A percentile compares a stretch with the other conserved stretches of the same genome.
These are phyloP conservation scores for Notodonta ziczac DNA, from an alignment of 2,888 invertebrate genomes.

Conservation along the genomic window DNA sequence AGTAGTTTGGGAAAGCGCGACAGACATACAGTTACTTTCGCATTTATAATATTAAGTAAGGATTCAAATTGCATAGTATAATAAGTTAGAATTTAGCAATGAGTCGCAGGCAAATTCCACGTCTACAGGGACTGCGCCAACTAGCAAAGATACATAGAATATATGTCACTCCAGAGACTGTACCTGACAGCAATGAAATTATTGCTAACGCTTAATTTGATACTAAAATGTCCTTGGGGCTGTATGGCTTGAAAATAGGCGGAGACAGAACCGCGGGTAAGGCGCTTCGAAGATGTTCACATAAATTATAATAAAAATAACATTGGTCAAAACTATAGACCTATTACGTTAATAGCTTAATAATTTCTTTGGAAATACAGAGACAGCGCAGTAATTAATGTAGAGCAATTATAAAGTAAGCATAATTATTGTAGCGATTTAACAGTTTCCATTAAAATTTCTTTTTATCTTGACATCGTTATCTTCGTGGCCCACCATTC, in stretches of 20 bases:
- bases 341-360: no score
- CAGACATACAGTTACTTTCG: no score
- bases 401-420: no score
- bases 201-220: slow-evolving; percentile 49
- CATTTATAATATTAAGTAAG: no score
- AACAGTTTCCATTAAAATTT: no score
- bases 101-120: slow-evolving; percentile 23
- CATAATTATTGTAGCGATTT: no score
- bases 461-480: neutral
- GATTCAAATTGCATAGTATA: slow-evolving; percentile 20
- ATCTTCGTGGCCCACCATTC: neutral
- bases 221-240: slow-evolving; percentile 18
- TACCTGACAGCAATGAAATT: slow-evolving; percentile 50
- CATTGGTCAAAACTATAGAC: no score
- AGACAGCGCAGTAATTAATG: no score
- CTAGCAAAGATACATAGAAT: slow-evolving; percentile 56
- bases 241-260: neutral
- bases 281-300: no score
- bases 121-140: slow-evolving; percentile 32
- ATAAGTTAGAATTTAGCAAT: slow-evolving; percentile 22
- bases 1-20: no score
- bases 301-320: no score
- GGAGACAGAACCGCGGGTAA: neutral
- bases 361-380: no score
- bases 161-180: slow-evolving; percentile 50